phyloP scores from a whole-genome alignment of 2,888 invertebrate species.

The Augochlorella aurata region DNA sequence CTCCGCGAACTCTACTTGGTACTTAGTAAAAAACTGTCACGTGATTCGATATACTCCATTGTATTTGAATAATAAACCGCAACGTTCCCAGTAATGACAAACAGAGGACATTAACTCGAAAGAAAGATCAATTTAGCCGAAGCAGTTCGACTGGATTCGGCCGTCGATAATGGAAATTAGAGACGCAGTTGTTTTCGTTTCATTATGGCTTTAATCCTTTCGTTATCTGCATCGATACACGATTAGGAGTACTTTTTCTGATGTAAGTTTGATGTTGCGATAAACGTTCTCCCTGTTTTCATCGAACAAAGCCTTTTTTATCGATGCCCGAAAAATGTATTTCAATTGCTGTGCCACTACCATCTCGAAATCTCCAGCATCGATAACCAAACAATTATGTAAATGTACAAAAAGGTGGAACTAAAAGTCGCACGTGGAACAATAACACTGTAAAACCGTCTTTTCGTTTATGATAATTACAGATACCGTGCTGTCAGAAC shows the following conservation, averaged over 20 bases:
- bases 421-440: too few relatives aligned
- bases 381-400: too few relatives aligned
- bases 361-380: too few relatives aligned
- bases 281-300: neutral
- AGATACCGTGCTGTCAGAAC: too few relatives aligned
- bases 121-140: neutral
- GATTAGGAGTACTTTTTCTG: neutral
- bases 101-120: neutral
- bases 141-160: neutral
- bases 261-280: neutral
- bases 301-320: too few relatives aligned
- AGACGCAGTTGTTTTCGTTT: conserved; percentile 9
- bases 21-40: too few relatives aligned
- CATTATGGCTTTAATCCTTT: neutral
- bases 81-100: neutral
- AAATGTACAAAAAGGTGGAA: too few relatives aligned
- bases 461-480: too few relatives aligned
- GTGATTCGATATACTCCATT: neutral
- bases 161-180: conserved; percentile 2
- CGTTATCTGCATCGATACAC: neutral
- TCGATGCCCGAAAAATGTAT: too few relatives aligned
- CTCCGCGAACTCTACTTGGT: too few relatives aligned
- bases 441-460: too few relatives aligned
- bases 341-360: too few relatives aligned
- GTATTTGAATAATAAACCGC: neutral